A percentile compares a stretch with the other conserved stretches of the same genome.
These are phyloP conservation scores for Pitta sordida DNA, from an alignment of 2,113 vertebrate species.

Conservation along the genomic window DNA sequence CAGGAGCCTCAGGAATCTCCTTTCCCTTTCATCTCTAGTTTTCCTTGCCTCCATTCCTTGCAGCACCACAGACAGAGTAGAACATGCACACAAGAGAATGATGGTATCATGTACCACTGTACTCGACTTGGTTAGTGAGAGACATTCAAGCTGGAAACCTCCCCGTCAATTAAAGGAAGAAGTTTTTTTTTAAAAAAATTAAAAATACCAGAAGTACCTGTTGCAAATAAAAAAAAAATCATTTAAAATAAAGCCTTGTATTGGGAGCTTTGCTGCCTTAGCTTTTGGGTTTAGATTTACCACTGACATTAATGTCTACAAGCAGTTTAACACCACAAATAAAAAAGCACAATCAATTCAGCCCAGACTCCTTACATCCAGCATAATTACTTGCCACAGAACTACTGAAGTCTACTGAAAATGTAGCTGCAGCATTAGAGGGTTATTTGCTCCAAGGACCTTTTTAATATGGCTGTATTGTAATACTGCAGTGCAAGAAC, in stretches of 20 bases:
- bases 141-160: background rate
- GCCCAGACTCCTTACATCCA: constrained; percentile 7
- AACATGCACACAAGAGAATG: background rate
- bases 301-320: background rate
- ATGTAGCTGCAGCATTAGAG: constrained; percentile 47
- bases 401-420: constrained; percentile 36
- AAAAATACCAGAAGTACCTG: constrained; percentile 53
- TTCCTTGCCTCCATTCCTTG: background rate
- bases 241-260: background rate
- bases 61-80: background rate
- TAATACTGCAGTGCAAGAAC: constrained; percentile 74
- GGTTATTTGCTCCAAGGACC: constrained; percentile 71
- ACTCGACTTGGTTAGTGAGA: background rate
- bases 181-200: background rate
- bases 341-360: background rate
- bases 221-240: constrained; percentile 52
- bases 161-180: background rate
- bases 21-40: background rate
- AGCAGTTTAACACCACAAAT: constrained; percentile 8
- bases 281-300: background rate
- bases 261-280: background rate
- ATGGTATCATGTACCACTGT: background rate
- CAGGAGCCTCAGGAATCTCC: background rate
- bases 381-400: background rate
- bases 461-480: constrained; percentile 82